Percentiles rank a stretch among this genome's conserved stretches.
Evolutionary conservation across 2,113 vertebrate genomes (phyloP).

Genomic region (Bos indicus): DNA sequence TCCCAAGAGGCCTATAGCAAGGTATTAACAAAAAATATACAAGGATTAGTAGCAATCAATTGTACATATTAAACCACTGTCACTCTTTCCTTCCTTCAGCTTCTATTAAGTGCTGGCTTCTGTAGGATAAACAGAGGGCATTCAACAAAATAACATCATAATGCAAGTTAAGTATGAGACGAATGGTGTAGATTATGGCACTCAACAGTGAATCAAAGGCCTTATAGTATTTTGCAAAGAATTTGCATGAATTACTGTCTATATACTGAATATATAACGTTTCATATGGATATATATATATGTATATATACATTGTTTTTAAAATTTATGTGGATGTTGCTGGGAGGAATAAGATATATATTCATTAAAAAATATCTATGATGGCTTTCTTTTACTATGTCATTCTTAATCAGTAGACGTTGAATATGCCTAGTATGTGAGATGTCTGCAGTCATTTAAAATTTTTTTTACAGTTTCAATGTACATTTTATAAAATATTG

Average conservation of each 20-base stretch:
- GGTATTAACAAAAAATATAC: not conserved
- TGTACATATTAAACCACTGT: not conserved
- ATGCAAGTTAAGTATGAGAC: conserved; percentile 4
- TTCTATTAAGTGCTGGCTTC: not conserved
- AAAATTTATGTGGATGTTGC: not conserved
- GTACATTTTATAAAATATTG: not conserved
- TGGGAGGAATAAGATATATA: not conserved
- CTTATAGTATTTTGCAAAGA: not conserved
- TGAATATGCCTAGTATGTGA: not conserved
- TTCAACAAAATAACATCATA: not conserved
- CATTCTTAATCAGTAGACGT: not conserved
- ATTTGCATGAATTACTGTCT: not conserved
- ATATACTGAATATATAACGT: not conserved
- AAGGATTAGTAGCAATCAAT: not conserved
- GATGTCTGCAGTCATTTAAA: not conserved
- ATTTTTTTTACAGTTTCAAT: not conserved
- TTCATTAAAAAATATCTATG: not conserved
- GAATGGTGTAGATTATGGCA: not conserved
- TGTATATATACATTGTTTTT: not conserved
- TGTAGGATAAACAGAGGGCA: not conserved
- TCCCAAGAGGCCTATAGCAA: not conserved
- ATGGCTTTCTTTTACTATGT: not conserved
- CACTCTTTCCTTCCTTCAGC: not conserved
- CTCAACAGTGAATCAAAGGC: not conserved
- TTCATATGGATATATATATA: not conserved